phyloP scores from a whole-genome alignment of 1,140 invertebrate genomes.

The Heliconius himera region DNA sequence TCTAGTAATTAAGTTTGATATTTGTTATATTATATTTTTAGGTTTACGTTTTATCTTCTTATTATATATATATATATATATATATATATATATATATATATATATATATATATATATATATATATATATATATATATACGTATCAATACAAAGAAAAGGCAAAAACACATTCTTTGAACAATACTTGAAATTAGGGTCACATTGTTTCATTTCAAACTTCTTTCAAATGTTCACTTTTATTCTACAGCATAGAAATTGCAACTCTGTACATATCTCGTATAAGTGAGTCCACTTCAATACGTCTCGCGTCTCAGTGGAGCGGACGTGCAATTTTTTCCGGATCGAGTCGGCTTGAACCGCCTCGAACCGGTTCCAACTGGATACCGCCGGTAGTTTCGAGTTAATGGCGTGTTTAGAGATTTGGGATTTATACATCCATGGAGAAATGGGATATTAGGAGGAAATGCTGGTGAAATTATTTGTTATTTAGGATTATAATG shows the following conservation, averaged over 20 bases:
- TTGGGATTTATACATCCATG: constrained; percentile 18
- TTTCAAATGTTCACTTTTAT: constrained; percentile 1
- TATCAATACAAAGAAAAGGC: neutral
- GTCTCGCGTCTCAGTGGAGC: constrained; percentile 26
- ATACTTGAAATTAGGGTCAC: neutral
- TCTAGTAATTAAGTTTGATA: too few relatives aligned
- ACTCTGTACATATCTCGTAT: constrained; percentile 15
- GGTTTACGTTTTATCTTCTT: too few relatives aligned
- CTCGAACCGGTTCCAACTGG: constrained; percentile 21
- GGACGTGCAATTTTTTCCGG: constrained; percentile 33
- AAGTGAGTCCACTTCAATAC: constrained; percentile 33
- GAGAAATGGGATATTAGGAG: constrained; percentile 13
- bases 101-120: too few relatives aligned
- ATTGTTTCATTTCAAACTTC: neutral
- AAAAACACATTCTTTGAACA: neutral
- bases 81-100: too few relatives aligned
- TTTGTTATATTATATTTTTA: too few relatives aligned
- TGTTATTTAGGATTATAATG: constrained; percentile 6
- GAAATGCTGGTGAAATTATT: neutral
- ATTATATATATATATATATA: too few relatives aligned
- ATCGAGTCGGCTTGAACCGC: constrained; percentile 26
- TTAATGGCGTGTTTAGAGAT: constrained; percentile 34
- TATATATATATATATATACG: too few relatives aligned
- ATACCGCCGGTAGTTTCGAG: constrained; percentile 28
- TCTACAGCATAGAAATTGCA: constrained; percentile 9